phyloP scores from a whole-genome alignment of 2,888 invertebrate genomes.

The Agrochola litura region DNA sequence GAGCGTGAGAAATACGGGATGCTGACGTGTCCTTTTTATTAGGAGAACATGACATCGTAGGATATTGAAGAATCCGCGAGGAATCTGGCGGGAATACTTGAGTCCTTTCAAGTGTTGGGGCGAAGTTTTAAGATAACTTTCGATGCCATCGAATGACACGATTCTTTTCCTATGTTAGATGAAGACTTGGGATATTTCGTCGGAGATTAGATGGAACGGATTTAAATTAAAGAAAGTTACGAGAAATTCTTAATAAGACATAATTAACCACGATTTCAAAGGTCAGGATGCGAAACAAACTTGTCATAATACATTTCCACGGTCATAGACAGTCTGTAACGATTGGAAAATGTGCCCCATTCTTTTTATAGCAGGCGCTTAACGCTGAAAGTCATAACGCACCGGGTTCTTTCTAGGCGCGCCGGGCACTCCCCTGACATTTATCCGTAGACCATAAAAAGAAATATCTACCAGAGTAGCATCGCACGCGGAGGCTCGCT shows the following conservation, averaged over 20 bases:
- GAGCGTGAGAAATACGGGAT: constrained; percentile 89
- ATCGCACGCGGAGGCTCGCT: constrained; percentile 81
- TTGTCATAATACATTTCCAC: constrained; percentile 51
- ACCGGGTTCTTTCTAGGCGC: constrained; percentile 79
- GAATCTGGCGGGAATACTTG: constrained; percentile 62
- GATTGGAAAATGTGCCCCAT: constrained; percentile 66
- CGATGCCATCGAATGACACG: background rate
- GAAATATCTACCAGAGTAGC: constrained; percentile 88
- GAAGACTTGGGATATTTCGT: background rate
- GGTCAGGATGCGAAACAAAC: constrained; percentile 56
- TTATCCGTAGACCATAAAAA: constrained; percentile 89
- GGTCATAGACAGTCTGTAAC: constrained; percentile 54
- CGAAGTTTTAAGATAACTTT: constrained; percentile 9
- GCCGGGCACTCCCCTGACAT: constrained; percentile 88
- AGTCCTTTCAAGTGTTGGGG: constrained; percentile 18
- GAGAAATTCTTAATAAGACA: background rate
- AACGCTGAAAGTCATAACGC: constrained; percentile 79
- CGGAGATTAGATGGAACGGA: background rate
- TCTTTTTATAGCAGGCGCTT: constrained; percentile 74
- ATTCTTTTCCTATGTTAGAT: background rate
- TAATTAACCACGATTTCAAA: constrained; percentile 29
- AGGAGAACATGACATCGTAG: constrained; percentile 77
- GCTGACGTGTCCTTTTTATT: constrained; percentile 82
- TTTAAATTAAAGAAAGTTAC: background rate
- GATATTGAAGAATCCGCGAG: constrained; percentile 62